Base-by-base conservation (phyloP, 2,888 invertebrate species). In the Malacosoma neustria region DNA sequence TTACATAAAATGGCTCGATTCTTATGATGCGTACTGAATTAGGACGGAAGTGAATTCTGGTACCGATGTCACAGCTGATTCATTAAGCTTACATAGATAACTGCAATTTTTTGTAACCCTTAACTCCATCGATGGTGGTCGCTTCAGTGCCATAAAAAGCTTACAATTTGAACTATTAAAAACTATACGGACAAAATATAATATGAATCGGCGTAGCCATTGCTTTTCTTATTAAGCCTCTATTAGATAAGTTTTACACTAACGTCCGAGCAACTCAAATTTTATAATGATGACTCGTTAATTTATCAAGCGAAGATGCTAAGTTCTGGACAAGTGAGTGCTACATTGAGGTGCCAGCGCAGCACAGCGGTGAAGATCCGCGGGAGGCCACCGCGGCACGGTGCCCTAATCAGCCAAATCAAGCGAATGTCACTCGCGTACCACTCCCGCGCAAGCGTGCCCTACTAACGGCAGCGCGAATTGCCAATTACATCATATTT, bases 1-100 rank as follows among this genome's bases (percentile, higher is more conserved):
- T 84, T 84, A 84, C 84, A 74, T 84, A 82, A 85, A 85, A 85
- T 85, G 84, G 84, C 84, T 85, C 84, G 84, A 84, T 80, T 82
- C 77, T 73, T 80, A 84, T 80, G 74, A 82, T 81, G 84, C 84
- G 64, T 82, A 81, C 79, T 84, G 84, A 81, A 71, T 81, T 81
- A 84, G 84, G 84, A 85, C 84, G 84, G 84, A 85, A 84, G 84
- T 85, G 84, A 82, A 81, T 68, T 80, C 80, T 84, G 82, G 81
- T 85, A 81, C 73, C 80, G 79, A 81, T 80, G 79, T 80, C 80
- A 80, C 79, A 80, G 81, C 76, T 79, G 84, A 75, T 72, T 74
- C 73, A 75, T 74, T 76, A 82, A 84, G 82, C 82, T 82, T 81
- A n/a, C 61, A 74, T 72, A 77, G 74, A 74, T 72, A 75, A 77